A percentile compares a stretch with the other conserved stretches of the same genome.
phyloP scores from a whole-genome alignment of 2,888 invertebrate species.

The Sisyra nigra region DNA sequence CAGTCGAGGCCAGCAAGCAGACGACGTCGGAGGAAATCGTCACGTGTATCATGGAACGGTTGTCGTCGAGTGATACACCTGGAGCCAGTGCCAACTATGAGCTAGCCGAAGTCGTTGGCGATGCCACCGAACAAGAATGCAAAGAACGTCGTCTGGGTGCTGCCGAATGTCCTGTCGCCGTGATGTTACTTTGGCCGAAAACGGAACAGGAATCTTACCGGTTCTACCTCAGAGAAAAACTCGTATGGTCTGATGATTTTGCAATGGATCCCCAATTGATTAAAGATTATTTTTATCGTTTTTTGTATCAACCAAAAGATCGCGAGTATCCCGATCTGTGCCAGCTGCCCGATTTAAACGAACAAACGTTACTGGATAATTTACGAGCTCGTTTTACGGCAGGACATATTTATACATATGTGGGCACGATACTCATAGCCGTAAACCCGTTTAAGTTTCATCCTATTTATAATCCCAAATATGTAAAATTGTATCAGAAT shows the following conservation, averaged over 20 bases:
- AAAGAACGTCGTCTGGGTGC: conserved; percentile 79
- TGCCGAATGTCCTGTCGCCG: conserved; percentile 63
- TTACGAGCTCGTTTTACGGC: conserved; percentile 74
- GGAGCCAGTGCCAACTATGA: conserved; percentile 49
- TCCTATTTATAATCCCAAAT: conserved; percentile 95
- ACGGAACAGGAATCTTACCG: conserved; percentile 43
- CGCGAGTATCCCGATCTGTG: conserved; percentile 92
- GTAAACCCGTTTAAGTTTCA: conserved; percentile 91
- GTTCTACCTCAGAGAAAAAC: conserved; percentile 78
- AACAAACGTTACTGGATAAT: conserved; percentile 83
- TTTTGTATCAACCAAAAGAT: conserved; percentile 82
- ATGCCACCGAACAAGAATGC: conserved; percentile 75
- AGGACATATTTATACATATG: conserved; percentile 92
- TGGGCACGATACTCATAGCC: conserved; percentile 88
- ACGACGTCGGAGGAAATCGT: conserved; percentile 87
- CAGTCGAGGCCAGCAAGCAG: conserved; percentile 82
- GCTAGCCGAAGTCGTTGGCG: conserved; percentile 75
- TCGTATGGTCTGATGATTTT: conserved; percentile 76
- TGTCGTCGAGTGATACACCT: conserved; percentile 38
- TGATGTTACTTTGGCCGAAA: conserved; percentile 71
- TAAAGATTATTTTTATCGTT: conserved; percentile 80
- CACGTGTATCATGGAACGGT: conserved; percentile 66
- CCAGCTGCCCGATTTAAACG: conserved; percentile 88
- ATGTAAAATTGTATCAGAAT: conserved; percentile 90
- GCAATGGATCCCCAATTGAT: conserved; percentile 83